Base-by-base conservation (phyloP, 2,113 vertebrate genomes). In the Lagenorhynchus albirostris region DNA sequence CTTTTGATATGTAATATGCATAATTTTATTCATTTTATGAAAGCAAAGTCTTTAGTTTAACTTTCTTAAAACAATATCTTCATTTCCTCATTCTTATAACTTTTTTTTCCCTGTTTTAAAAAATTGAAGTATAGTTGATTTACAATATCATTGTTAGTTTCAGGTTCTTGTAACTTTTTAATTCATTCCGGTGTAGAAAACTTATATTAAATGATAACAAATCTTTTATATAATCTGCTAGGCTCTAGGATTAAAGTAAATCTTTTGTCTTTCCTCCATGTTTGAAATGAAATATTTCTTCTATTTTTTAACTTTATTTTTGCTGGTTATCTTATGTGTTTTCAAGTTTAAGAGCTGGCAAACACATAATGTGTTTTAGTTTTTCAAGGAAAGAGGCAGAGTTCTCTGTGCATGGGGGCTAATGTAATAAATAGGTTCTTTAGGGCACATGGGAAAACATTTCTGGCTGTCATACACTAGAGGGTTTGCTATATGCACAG, bases 231-330 rank as follows among this genome's bases (percentile, higher is more conserved):
- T 63, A 92, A 76, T 70, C 70, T 73, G 21, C 60, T 71, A 87
- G 10, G 8, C n/a, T 94, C 38, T 83, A 80, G 47, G 44, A 79
- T 89, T 81, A 79, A 88, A 81, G 31, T 71, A 92, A 88, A 89
- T 79, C 18, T 63, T 63, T 86, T 93, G 29, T 93, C 31, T 93
- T 96, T 71, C 14, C 38, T 94, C 25, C 77, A 23, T 81, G 73
- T 90, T 94, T 95, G 83, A 94, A 96, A 89, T 53, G 41, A 92
- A 93, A 67, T 60, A 33, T 41, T 62, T 79, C 4, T 65, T 55
- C 62, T 50, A 6, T 53, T 47, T 53, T 87, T 50, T 8, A 29
- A 60, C 25, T 90, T 36, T 33, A n/a, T 87, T 55, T 58, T 94
- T 89, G 63, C 29, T 93, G 6, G 10, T 11, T 74, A 63, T 68